These are phyloP conservation scores for Sycophila texana DNA, from an alignment of 2,888 invertebrate genomes.

Conservation along the genomic window DNA sequence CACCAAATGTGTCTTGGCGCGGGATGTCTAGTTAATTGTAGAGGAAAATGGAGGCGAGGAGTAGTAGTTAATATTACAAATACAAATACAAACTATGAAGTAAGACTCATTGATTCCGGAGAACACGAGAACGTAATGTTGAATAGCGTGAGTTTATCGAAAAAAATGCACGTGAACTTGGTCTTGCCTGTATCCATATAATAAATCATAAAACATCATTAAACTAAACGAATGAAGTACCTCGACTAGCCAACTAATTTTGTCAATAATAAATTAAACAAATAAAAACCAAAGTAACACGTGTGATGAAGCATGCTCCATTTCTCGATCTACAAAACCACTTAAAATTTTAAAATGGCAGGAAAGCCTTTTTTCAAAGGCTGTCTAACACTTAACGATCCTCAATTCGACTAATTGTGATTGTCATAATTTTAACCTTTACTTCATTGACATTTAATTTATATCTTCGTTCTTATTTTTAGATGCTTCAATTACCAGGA, in stretches of 20 bases:
- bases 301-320: constrained; percentile 41
- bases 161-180: constrained; percentile 47
- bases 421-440: background rate
- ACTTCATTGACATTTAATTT: background rate
- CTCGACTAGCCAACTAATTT: too few relatives aligned
- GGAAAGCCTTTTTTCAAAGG: background rate
- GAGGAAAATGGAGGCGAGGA: constrained; percentile 70
- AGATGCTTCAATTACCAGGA: constrained; percentile 79
- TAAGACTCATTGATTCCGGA: constrained; percentile 73
- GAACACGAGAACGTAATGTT: constrained; percentile 66
- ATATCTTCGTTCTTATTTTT: constrained; percentile 37
- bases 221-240: constrained; percentile 11
- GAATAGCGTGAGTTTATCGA: constrained; percentile 69
- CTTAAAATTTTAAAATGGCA: constrained; percentile 10
- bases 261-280: constrained; percentile 51
- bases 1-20: constrained; percentile 70
- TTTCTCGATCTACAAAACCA: constrained; percentile 12
- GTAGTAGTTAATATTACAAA: constrained; percentile 68
- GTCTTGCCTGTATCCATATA: constrained; percentile 37
- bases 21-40: constrained; percentile 71
- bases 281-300: constrained; percentile 30
- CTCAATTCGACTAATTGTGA: constrained; percentile 23
- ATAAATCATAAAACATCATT: constrained; percentile 33
- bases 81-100: constrained; percentile 64
- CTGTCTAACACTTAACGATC: constrained; percentile 25